Percentiles rank a stretch among this genome's conserved stretches.
Conservation (phyloP, 1,140 invertebrate genomes). For the Drosophila repleta region DNA sequence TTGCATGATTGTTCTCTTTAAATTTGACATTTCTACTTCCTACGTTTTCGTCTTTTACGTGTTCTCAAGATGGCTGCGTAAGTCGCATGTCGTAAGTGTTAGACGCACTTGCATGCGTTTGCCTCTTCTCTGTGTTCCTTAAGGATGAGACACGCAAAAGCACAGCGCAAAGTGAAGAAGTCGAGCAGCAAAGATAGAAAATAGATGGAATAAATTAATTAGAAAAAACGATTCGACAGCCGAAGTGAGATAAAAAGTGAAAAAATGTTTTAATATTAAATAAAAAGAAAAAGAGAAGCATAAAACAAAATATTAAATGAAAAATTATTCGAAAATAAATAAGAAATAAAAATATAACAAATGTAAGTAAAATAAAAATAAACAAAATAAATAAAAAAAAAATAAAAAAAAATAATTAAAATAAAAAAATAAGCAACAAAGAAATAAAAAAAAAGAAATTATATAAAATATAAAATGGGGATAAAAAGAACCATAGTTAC, state of each 20-base stretch:
- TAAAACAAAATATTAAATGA: not conserved
- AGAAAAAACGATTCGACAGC: no score
- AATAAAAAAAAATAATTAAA: no score
- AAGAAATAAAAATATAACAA: no score
- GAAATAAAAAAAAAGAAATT: no score
- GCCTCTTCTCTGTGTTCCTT: not conserved
- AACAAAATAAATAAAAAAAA: no score
- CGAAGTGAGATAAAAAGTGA: not conserved
- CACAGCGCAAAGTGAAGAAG: not conserved
- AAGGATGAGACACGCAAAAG: not conserved
- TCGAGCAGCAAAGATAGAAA: no score
- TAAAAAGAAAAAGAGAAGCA: not conserved
- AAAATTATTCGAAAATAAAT: not conserved
- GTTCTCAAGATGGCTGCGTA: constrained; percentile 7
- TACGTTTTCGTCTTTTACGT: not conserved
- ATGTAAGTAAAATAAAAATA: no score
- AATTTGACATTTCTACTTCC: not conserved
- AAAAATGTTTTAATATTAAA: not conserved
- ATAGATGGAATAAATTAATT: no score
- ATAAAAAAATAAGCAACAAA: no score
- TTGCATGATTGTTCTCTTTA: not conserved
- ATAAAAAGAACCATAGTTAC: no score
- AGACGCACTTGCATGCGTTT: not conserved
- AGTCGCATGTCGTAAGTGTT: not conserved
- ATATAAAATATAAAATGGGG: no score